Conservation (phyloP, 1,140 invertebrate species). For the Drosophila persimilis region DNA sequence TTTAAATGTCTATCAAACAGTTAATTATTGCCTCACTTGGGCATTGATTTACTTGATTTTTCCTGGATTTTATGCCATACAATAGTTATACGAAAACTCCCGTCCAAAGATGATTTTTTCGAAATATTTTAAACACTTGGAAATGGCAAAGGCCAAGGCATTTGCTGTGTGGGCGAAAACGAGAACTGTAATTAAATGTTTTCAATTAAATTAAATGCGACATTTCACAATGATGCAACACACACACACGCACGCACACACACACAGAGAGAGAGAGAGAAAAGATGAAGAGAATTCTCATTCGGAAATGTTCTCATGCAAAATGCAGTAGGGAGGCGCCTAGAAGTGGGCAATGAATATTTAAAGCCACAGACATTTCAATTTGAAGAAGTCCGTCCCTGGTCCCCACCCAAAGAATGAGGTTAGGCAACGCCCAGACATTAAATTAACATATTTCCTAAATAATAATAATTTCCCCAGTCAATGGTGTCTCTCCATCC, state of each 20-base stretch:
- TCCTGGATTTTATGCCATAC: too few relatives aligned
- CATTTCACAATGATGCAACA: too few relatives aligned
- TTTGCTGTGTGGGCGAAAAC: neutral
- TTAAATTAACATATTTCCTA: slow-evolving; percentile 80
- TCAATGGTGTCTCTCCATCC: neutral
- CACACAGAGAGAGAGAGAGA: slow-evolving; percentile 12
- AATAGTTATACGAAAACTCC: too few relatives aligned
- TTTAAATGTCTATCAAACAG: too few relatives aligned
- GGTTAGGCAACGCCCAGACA: slow-evolving; percentile 52
- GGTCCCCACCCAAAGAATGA: neutral
- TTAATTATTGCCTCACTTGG: slow-evolving; percentile 17
- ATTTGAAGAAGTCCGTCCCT: slow-evolving; percentile 25
- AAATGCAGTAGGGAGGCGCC: slow-evolving; percentile 36
- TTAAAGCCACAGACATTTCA: slow-evolving; percentile 69
- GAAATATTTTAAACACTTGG: slow-evolving; percentile 27
- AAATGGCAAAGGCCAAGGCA: slow-evolving; percentile 17
- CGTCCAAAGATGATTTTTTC: neutral
- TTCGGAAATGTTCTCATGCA: slow-evolving; percentile 25
- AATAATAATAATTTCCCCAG: slow-evolving; percentile 75
- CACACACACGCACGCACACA: slow-evolving; percentile 14
- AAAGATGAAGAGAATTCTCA: neutral
- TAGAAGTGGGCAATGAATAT: slow-evolving; percentile 64
- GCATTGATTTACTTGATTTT: slow-evolving; percentile 20
- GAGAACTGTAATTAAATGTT: slow-evolving; percentile 57
- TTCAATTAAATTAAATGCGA: slow-evolving; percentile 71